Evolutionary conservation across 2,797 vertebrate species (phyloP).

Genomic region (Aselliscus stoliczkanus): DNA sequence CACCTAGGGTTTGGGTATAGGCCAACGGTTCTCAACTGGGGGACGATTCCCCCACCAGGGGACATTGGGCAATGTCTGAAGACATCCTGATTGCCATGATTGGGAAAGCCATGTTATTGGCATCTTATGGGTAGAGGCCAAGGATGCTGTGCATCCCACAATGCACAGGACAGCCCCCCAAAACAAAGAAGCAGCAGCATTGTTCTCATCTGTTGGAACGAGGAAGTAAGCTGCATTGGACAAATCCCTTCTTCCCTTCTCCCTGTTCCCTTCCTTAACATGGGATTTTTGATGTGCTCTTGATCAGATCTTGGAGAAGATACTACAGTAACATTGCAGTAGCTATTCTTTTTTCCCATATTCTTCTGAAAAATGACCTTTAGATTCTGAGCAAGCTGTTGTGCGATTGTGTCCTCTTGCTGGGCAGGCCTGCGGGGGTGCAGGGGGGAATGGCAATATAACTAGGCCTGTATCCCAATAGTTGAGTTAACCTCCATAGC

Average conservation of each 20-base stretch:
- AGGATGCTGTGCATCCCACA: no score
- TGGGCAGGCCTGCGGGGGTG: neutral
- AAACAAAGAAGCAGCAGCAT: neutral
- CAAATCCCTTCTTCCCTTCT: neutral
- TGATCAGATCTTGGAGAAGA: constrained; percentile 44
- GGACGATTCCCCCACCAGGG: neutral
- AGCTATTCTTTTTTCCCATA: neutral
- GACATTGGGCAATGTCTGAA: neutral
- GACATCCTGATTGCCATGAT: neutral
- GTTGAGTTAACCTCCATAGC: neutral
- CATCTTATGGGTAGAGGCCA: neutral
- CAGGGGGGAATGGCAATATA: neutral
- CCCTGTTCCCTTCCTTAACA: neutral
- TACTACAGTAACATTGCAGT: constrained; percentile 8
- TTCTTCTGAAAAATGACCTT: constrained; percentile 28
- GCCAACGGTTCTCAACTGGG: neutral
- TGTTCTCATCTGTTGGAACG: neutral
- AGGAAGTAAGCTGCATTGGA: constrained; percentile 1
- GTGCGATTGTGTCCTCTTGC: neutral
- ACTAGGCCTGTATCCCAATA: neutral
- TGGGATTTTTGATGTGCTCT: neutral
- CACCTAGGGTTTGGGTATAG: neutral
- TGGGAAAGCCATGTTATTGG: neutral
- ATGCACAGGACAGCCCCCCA: neutral
- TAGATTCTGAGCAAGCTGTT: neutral